A percentile compares a stretch with the other conserved stretches of the same genome.
These are phyloP conservation scores for Diglossa cyanea DNA, from an alignment of 2,797 vertebrate genomes.

Conservation along the genomic window DNA sequence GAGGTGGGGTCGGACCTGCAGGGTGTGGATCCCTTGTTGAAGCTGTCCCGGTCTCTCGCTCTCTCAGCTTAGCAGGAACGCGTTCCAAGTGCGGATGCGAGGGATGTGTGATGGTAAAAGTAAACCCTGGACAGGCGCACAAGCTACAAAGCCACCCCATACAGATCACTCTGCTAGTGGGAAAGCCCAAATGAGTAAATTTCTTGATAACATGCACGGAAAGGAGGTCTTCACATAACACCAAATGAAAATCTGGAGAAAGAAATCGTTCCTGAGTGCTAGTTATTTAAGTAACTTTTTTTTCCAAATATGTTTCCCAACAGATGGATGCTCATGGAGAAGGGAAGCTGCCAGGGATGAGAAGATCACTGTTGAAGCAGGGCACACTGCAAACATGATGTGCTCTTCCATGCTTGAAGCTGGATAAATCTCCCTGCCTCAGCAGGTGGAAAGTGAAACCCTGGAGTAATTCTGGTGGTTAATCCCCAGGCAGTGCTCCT, in stretches of 20 bases:
- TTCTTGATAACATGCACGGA: neutral
- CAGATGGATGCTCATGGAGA: neutral
- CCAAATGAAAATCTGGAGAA: neutral
- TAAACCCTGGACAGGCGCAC: neutral
- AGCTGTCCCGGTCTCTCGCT: neutral
- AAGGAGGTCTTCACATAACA: neutral
- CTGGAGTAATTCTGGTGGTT: slow-evolving; percentile 60
- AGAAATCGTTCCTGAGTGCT: neutral
- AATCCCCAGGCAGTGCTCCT: slow-evolving; percentile 36
- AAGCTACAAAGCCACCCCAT: neutral
- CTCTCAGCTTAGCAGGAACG: neutral
- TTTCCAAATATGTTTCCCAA: neutral
- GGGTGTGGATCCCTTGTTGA: too few relatives aligned
- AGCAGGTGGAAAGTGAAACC: slow-evolving; percentile 58
- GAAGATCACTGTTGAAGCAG: slow-evolving; percentile 27
- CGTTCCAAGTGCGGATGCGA: accelerated
- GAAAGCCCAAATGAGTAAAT: neutral
- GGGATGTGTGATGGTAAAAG: neutral
- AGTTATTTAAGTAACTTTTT: neutral
- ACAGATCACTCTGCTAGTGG: neutral
- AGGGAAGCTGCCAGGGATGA: neutral
- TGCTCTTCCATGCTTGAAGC: neutral
- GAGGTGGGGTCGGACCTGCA: accelerated
- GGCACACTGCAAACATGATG: accelerated
- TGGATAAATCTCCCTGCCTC: neutral